A percentile compares a stretch with the other conserved stretches of the same genome.
Conservation (phyloP, 2,888 invertebrate species). For the Trissonchulus latispiculum region DNA sequence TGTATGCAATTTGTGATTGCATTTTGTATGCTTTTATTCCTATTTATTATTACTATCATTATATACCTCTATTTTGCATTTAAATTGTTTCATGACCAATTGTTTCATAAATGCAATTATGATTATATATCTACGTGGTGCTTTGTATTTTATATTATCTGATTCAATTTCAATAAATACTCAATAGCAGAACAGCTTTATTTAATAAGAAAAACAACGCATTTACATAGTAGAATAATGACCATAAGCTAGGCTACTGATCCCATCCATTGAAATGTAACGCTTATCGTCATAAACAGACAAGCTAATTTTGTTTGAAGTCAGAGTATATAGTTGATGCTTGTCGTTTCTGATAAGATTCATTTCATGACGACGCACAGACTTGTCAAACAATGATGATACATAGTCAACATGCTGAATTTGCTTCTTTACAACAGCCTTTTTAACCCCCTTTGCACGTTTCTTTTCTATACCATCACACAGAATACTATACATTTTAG, state of each 20-base stretch:
- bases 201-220: too few relatives aligned
- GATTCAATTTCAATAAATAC: too few relatives aligned
- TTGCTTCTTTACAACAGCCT: neutral
- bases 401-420: slow-evolving; percentile 4
- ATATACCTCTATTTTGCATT: too few relatives aligned
- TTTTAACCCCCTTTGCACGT: slow-evolving; percentile 8
- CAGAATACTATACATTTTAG: neutral
- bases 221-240: too few relatives aligned
- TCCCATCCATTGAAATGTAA: slow-evolving; percentile 8
- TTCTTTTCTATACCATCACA: neutral
- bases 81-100: too few relatives aligned
- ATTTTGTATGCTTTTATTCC: too few relatives aligned
- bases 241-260: slow-evolving; percentile 1
- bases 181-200: too few relatives aligned
- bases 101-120: too few relatives aligned
- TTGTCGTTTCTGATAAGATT: neutral
- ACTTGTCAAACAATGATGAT: neutral
- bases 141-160: too few relatives aligned
- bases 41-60: too few relatives aligned
- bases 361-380: neutral
- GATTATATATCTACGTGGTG: too few relatives aligned
- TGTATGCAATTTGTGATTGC: too few relatives aligned
- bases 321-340: neutral
- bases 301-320: neutral
- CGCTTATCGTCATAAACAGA: neutral